Conservation (phyloP, 2,113 vertebrate species). For the Pycnonotus jocosus region DNA sequence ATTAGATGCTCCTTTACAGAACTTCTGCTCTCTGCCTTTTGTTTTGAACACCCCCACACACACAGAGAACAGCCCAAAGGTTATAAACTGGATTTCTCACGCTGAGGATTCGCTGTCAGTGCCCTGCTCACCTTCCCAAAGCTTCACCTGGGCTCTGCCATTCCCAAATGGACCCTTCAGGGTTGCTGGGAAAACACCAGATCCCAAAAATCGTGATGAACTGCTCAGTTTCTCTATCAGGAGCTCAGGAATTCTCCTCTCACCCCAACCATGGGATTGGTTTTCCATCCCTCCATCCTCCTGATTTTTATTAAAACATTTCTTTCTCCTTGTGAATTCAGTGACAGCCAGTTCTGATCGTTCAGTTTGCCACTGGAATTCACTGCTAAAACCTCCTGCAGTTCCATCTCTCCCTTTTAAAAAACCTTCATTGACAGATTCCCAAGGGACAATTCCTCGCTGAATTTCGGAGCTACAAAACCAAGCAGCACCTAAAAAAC, state of each 20-base stretch:
- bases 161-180: background rate
- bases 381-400: background rate
- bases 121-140: background rate
- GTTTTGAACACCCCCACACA: background rate
- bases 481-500: background rate
- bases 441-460: background rate
- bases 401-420: background rate
- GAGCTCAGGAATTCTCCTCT: background rate
- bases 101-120: background rate
- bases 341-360: background rate
- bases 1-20: background rate
- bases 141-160: background rate
- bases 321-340: background rate
- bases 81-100: background rate
- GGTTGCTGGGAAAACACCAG: background rate
- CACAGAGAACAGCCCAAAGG: background rate
- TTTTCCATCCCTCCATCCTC: background rate
- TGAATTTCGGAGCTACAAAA: background rate
- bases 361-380: background rate
- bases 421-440: background rate
- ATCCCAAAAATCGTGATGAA: background rate
- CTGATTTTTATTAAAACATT: background rate
- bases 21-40: background rate
- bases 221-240: background rate
- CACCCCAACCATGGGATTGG: rapidly evolving